Evolutionary conservation across 1,140 invertebrate genomes (phyloP).

Genomic region (Papilio dardanus): DNA sequence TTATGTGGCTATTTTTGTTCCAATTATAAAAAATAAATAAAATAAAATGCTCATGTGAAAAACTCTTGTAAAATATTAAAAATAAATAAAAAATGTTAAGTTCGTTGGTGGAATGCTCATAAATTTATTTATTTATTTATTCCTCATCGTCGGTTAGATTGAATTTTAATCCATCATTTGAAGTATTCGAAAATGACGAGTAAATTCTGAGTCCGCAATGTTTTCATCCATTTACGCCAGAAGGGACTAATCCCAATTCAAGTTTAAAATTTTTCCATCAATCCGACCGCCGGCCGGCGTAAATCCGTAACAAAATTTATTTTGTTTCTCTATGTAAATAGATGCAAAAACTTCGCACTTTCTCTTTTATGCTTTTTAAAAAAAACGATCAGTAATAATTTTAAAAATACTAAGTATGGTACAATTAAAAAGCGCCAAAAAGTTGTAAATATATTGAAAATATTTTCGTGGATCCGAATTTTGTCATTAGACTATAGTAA

Average conservation of each 20-base stretch:
- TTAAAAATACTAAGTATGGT: not conserved
- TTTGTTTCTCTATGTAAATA: slow-evolving; percentile 22
- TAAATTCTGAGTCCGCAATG: not conserved
- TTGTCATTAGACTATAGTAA: no score
- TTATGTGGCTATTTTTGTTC: no score
- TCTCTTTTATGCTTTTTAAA: not conserved
- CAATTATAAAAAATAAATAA: no score
- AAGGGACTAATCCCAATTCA: slow-evolving; percentile 23
- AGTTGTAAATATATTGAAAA: no score
- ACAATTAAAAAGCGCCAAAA: no score
- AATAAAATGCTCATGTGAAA: no score
- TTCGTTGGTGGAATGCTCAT: no score
- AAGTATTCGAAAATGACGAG: slow-evolving; percentile 13
- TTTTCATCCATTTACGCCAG: slow-evolving; percentile 24
- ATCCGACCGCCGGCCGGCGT: not conserved
- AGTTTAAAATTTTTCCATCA: slow-evolving; percentile 18
- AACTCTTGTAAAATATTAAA: no score
- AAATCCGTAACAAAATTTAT: slow-evolving; percentile 11
- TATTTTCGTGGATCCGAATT: no score
- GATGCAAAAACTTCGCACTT: slow-evolving; percentile 12
- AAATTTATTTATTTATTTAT: slow-evolving; percentile 7
- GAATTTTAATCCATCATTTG: slow-evolving; percentile 8
- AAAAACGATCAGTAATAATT: not conserved
- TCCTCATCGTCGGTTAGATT: not conserved
- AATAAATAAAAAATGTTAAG: no score